A percentile compares a stretch with the other conserved stretches of the same genome.
These are phyloP conservation scores for Metridium senile DNA, from an alignment of 92 coral and sea anemone species.

Conservation along the genomic window DNA sequence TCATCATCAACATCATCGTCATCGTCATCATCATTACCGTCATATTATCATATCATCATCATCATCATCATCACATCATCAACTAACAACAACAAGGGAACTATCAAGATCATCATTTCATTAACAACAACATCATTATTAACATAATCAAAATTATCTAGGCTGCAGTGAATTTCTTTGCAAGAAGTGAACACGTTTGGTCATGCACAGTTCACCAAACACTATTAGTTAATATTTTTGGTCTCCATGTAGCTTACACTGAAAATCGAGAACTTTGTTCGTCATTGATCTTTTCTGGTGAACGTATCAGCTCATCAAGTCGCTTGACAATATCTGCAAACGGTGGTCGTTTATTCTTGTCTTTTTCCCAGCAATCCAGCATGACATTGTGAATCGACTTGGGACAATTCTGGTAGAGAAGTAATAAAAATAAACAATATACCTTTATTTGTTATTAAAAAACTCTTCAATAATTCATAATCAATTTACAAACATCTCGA, in stretches of 20 bases:
- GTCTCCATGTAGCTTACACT: neutral
- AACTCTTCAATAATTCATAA: neutral
- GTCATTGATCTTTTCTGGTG: conserved; percentile 88
- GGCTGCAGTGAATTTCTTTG: too few relatives aligned
- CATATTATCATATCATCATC: too few relatives aligned
- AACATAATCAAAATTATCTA: too few relatives aligned
- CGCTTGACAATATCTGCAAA: conserved; percentile 71
- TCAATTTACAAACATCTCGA: neutral
- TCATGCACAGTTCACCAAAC: neutral
- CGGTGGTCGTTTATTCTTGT: conserved; percentile 74
- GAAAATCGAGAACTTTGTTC: conserved; percentile 17
- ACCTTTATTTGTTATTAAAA: neutral
- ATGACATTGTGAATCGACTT: conserved; percentile 82
- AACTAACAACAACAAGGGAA: too few relatives aligned
- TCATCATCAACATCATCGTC: too few relatives aligned
- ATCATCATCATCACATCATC: too few relatives aligned
- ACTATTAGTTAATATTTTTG: neutral
- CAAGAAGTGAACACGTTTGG: too few relatives aligned
- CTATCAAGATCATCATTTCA: too few relatives aligned
- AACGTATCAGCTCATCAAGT: conserved; percentile 85
- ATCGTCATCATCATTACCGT: too few relatives aligned
- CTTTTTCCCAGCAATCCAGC: conserved; percentile 93
- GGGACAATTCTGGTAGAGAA: conserved; percentile 58
- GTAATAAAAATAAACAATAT: neutral
- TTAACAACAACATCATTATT: too few relatives aligned